A percentile compares a stretch with the other conserved stretches of the same genome.
These are phyloP conservation scores for Trogon surrucura DNA, from an alignment of 2,113 vertebrate species.

Conservation along the genomic window DNA sequence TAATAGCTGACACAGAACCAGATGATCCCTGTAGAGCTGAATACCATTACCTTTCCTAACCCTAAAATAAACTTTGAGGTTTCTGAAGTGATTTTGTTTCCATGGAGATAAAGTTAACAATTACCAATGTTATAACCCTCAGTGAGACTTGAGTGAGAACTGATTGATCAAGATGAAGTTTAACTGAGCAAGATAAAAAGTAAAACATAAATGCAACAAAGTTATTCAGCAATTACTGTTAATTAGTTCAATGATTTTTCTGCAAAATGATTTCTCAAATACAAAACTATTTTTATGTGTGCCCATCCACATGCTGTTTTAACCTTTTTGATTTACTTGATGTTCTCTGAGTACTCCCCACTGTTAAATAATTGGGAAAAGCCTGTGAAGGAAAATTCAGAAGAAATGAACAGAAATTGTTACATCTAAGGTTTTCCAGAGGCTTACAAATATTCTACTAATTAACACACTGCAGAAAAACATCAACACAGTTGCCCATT, in stretches of 20 bases:
- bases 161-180: background rate
- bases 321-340: background rate
- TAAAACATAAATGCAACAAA: background rate
- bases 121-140: background rate
- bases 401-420: background rate
- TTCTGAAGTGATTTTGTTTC: background rate
- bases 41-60: background rate
- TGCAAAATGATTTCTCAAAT: background rate
- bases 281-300: background rate
- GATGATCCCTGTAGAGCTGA: background rate
- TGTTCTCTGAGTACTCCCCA: background rate
- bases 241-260: background rate
- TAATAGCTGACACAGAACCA: background rate
- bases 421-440: background rate
- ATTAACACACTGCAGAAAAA: background rate
- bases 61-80: background rate
- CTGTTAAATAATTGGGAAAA: conserved; percentile 37
- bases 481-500: background rate
- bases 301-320: background rate
- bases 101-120: background rate
- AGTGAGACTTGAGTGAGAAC: background rate
- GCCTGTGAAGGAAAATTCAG: background rate
- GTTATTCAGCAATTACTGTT: background rate
- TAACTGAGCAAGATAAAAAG: background rate
- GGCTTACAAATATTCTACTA: background rate